Evolutionary conservation across 2,113 vertebrate species (phyloP), one percentile per base, ranked within the genome.

Genomic region (Chauna torquata): DNA sequence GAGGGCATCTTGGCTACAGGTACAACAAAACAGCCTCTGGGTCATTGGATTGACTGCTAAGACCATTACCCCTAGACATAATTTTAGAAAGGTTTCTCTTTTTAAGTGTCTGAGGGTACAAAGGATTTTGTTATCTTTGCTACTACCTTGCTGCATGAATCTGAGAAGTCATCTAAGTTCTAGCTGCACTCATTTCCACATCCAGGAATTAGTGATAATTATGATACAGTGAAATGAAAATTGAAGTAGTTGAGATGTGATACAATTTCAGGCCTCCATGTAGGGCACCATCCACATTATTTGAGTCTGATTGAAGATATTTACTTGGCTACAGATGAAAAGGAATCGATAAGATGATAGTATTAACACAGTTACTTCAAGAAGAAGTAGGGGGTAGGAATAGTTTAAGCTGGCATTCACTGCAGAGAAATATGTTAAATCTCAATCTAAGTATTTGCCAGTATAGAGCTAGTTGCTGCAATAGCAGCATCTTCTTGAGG

Each of bases 251-350:
- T 64, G 42, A 90, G 55, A 74, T 44, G 20, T 28, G 79, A 90
- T 94, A 55, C 64, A 86, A 88, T 80, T 96, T 93, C 50, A 92
- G 79, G 59, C 45, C 47, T 81, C 58, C 27, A 4, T 77, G 36
- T 38, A 81, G 66, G 45, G 66, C n/a, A 81, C 17, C 77, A 78
- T 66, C 50, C 23, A 52, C 42, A n/a, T 85, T 90, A 83, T 52
- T 66, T 82, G 49, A 83, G 19, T 64, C 58, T 86, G 93, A 94
- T 68, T 85, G 90, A 90, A 92, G 45, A 59, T 86, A 65, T 84
- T 90, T 90, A 70, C 58, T 92, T 93, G 96, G 87, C 82, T 94
- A 23, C 9, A 86, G 88, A 95, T 88, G 36, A 88, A 96, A 96
- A 94, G 62, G 23, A 88, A 86, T 54, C 81, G 0, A 83, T 71